Evolutionary conservation across 2,113 vertebrate species (phyloP).

Genomic region (Electrona antarctica): DNA sequence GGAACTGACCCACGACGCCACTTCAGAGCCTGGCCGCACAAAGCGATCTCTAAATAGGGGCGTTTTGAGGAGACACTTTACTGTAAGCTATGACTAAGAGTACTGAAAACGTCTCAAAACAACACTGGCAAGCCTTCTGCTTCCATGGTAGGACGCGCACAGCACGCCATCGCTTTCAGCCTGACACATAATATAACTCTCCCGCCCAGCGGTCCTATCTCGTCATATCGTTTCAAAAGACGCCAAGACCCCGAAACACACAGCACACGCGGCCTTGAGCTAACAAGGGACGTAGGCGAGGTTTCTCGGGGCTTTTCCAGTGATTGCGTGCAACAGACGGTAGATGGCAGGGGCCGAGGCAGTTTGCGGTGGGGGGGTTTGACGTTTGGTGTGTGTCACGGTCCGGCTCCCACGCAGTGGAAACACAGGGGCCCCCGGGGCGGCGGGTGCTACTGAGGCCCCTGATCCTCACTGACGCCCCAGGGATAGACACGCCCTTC

Average conservation of each 20-base stretch:
- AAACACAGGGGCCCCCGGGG: constrained; percentile 49
- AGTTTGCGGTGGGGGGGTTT: constrained; percentile 43
- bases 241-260: constrained; percentile 67
- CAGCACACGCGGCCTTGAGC: constrained; percentile 67
- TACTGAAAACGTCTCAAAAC: constrained; percentile 58
- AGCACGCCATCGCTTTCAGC: constrained; percentile 46
- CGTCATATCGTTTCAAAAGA: constrained; percentile 68
- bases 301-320: constrained; percentile 40
- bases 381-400: constrained; percentile 55
- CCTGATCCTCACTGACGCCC: constrained; percentile 45
- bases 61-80: constrained; percentile 37
- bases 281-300: constrained; percentile 55
- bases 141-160: constrained; percentile 42
- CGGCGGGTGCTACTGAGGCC: constrained; percentile 49
- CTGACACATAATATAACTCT: constrained; percentile 68
- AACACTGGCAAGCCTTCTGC: constrained; percentile 51
- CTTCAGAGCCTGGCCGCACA: constrained; percentile 44
- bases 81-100: constrained; percentile 54
- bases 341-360: constrained; percentile 32
- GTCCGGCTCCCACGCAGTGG: constrained; percentile 61
- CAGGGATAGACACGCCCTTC: constrained; percentile 54
- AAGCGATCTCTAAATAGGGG: constrained; percentile 57
- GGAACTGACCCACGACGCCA: constrained; percentile 46
- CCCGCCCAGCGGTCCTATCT: constrained; percentile 59
- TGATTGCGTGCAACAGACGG: constrained; percentile 37